Conservation (phyloP, 2,888 invertebrate genomes). For the Elysia crispata region DNA sequence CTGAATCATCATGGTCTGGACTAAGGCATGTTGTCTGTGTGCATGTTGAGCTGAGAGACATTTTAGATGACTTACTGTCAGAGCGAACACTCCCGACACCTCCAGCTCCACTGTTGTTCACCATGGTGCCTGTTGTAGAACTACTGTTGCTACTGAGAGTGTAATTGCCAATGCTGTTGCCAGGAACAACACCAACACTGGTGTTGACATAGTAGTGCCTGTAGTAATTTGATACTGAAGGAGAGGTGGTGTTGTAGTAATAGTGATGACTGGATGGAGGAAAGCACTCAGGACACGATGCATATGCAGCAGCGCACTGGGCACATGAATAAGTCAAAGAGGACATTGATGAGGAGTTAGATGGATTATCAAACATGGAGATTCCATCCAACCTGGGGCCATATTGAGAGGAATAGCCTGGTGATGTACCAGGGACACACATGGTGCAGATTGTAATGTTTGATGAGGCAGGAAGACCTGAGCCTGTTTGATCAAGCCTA, state of each 20-base stretch:
- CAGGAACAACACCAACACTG: background rate
- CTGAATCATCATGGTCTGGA: conserved; percentile 50
- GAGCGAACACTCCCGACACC: conserved; percentile 36
- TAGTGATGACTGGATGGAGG: background rate
- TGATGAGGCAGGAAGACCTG: conserved; percentile 18
- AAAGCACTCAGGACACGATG: conserved; percentile 45
- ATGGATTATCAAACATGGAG: background rate
- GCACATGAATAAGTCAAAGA: conserved; percentile 12
- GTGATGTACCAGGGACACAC: conserved; percentile 17
- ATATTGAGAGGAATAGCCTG: too few relatives aligned
- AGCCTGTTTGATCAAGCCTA: background rate
- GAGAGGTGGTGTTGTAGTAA: background rate
- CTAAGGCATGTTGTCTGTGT: conserved; percentile 53
- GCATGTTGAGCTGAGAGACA: conserved; percentile 53
- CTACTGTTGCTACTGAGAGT: too few relatives aligned
- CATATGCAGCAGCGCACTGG: conserved; percentile 40
- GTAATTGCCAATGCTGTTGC: too few relatives aligned
- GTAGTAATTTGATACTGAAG: background rate
- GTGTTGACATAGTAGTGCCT: conserved; percentile 46
- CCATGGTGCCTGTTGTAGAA: too few relatives aligned
- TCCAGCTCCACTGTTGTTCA: too few relatives aligned
- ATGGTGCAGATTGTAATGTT: conserved; percentile 32
- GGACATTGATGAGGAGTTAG: background rate
- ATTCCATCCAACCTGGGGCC: background rate
- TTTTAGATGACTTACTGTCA: conserved; percentile 54